phyloP scores from a whole-genome alignment of 2,888 invertebrate genomes.

The Blomia tropicalis region DNA sequence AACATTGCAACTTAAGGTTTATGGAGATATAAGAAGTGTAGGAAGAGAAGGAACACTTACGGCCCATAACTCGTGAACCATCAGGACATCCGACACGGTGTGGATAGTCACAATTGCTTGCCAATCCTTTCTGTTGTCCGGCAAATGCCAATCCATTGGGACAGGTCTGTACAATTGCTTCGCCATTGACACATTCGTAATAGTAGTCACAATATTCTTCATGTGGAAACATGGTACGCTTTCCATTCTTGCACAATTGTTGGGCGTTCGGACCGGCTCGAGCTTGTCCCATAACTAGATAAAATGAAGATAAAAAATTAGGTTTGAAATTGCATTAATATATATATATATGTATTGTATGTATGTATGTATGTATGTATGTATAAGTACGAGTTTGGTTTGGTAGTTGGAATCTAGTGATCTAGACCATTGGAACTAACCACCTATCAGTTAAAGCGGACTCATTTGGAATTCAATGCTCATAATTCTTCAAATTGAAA shows the following conservation, averaged over 20 bases:
- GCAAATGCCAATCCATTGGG: constrained; percentile 78
- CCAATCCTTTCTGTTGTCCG: constrained; percentile 48
- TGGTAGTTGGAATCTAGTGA: too few species aligned
- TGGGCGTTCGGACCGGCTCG: constrained; percentile 21
- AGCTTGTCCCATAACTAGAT: constrained; percentile 9
- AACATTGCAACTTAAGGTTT: too few species aligned
- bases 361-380: not conserved
- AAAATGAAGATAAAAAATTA: not conserved
- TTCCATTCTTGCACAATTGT: constrained; percentile 25
- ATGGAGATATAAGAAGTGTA: too few species aligned
- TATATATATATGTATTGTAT: not conserved
- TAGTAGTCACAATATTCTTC: constrained; percentile 56
- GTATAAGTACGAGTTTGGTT: too few species aligned
- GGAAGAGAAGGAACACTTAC: too few species aligned
- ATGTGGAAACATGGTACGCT: constrained; percentile 29
- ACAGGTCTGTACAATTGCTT: constrained; percentile 67
- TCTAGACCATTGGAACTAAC: too few species aligned
- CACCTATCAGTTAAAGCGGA: too few species aligned
- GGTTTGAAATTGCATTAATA: not conserved
- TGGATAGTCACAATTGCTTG: constrained; percentile 31
- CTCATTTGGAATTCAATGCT: too few species aligned
- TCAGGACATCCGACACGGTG: constrained; percentile 31
- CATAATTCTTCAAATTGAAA: too few species aligned
- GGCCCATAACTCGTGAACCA: constrained; percentile 30
- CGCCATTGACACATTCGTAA: constrained; percentile 71